A percentile compares a stretch with the other conserved stretches of the same genome.
Evolutionary conservation across 2,797 vertebrate species (phyloP).

Genomic region (Selene dorsalis): DNA sequence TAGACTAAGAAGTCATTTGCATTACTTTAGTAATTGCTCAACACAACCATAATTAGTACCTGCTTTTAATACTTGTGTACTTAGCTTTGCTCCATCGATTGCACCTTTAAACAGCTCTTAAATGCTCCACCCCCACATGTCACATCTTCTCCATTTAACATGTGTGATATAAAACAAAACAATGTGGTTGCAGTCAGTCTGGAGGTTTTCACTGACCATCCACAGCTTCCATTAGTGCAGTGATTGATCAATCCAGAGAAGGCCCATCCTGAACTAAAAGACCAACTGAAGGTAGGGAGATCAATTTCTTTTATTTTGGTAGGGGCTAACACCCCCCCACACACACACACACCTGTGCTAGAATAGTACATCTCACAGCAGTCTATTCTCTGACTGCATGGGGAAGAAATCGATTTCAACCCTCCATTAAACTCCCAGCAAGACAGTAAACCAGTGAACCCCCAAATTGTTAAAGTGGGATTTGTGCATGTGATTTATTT

Average conservation of each 20-base stretch:
- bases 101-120: too few relatives aligned
- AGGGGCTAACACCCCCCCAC: neutral
- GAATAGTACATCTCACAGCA: neutral
- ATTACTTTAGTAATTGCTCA: neutral
- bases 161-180: neutral
- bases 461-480: neutral
- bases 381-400: neutral
- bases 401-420: neutral
- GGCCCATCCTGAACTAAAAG: neutral
- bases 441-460: neutral
- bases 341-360: neutral
- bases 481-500: neutral
- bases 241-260: neutral
- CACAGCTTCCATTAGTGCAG: too few relatives aligned
- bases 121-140: too few relatives aligned
- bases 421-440: neutral
- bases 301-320: neutral
- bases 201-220: too few relatives aligned
- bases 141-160: neutral
- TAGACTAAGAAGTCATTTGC: neutral
- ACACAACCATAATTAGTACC: neutral
- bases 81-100: neutral
- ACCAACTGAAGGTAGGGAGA: neutral
- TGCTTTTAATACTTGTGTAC: neutral
- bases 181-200: neutral